A percentile compares a stretch with the other conserved stretches of the same genome.
phyloP scores from a whole-genome alignment of 1,140 invertebrate genomes.

The Drosophila ananassae region DNA sequence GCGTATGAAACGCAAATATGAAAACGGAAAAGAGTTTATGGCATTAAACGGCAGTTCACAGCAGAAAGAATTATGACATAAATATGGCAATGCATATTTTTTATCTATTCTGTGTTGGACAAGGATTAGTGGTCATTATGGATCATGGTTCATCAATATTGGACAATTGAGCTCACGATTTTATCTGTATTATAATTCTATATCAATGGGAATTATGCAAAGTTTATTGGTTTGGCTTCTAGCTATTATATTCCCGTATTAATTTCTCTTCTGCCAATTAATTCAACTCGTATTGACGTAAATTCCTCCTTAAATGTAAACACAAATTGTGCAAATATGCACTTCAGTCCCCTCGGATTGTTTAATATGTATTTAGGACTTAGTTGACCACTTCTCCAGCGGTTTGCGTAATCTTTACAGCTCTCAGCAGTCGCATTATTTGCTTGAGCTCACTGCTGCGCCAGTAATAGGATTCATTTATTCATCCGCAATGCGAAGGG shows the following conservation, averaged over 20 bases:
- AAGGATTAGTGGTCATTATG: constrained; percentile 2
- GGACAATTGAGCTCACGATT: not conserved
- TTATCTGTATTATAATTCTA: too few species aligned
- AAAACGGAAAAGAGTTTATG: constrained; percentile 29
- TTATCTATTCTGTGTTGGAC: not conserved
- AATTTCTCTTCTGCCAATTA: not conserved
- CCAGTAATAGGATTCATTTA: constrained; percentile 28
- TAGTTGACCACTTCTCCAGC: constrained; percentile 24
- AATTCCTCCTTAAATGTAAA: not conserved
- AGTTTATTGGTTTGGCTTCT: too few species aligned
- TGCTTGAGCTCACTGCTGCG: constrained; percentile 14
- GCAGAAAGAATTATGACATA: constrained; percentile 7
- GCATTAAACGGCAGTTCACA: constrained; percentile 26
- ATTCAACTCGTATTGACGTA: not conserved
- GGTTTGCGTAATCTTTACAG: constrained; percentile 27
- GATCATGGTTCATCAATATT: constrained; percentile 1
- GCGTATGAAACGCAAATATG: constrained; percentile 55
- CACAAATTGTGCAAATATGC: not conserved
- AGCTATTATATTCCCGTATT: not conserved
- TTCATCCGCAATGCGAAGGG: not conserved
- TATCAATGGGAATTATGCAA: too few species aligned
- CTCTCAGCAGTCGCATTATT: constrained; percentile 28
- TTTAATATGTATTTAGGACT: constrained; percentile 40
- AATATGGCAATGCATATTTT: constrained; percentile 9
- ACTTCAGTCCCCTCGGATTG: not conserved